phyloP scores from a whole-genome alignment of 2,797 vertebrate species.

The Enteromius radiatus region DNA sequence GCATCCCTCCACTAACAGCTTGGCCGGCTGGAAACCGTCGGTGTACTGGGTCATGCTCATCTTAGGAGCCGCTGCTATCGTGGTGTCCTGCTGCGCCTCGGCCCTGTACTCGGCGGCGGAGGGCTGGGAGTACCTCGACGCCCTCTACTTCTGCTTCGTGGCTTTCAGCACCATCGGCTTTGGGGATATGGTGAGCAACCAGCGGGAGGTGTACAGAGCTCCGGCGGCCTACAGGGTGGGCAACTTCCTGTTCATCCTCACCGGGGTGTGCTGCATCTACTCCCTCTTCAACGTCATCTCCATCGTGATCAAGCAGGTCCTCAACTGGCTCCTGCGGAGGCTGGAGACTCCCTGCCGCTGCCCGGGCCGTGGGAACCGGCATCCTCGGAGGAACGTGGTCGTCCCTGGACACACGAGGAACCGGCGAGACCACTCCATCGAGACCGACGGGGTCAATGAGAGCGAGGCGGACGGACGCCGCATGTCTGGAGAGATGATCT shows the following conservation, averaged over 20 bases:
- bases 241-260: conserved; percentile 93
- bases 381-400: conserved; percentile 83
- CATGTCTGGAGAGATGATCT: conserved; percentile 94
- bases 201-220: conserved; percentile 82
- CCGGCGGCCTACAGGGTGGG: conserved; percentile 86
- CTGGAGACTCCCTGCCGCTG: conserved; percentile 80
- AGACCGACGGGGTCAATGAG: conserved; percentile 86
- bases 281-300: conserved; percentile 97
- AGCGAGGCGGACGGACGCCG: conserved; percentile 88
- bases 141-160: conserved; percentile 96
- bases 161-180: conserved; percentile 97
- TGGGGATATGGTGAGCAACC: conserved; percentile 95
- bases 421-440: conserved; percentile 83
- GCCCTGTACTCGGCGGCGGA: conserved; percentile 89
- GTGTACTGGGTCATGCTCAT: conserved; percentile 95
- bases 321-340: conserved; percentile 91
- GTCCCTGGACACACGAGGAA: conserved; percentile 81
- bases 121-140: conserved; percentile 94
- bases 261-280: conserved; percentile 96
- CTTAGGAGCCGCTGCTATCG: conserved; percentile 85
- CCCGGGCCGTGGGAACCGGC: conserved; percentile 72
- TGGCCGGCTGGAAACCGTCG: conserved; percentile 91
- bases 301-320: conserved; percentile 94
- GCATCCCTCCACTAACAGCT: conserved; percentile 64
- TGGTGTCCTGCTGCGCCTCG: conserved; percentile 92